These are phyloP conservation scores for Incurvaria masculella DNA, from an alignment of 2,888 invertebrate genomes.

Conservation along the genomic window DNA sequence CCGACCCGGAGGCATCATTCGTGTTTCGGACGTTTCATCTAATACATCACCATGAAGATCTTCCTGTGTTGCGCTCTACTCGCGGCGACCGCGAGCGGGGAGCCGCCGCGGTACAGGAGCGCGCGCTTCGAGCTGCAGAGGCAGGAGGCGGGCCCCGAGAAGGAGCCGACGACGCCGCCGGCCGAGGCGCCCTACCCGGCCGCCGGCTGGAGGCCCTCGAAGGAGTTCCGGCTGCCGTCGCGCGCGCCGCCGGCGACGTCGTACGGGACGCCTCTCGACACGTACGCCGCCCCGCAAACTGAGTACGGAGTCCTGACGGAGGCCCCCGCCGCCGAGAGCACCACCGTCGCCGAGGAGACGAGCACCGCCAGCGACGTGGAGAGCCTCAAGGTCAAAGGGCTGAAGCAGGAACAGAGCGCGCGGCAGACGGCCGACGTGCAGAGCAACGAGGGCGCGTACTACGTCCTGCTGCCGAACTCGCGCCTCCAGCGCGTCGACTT, in stretches of 20 bases:
- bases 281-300: constrained; percentile 34
- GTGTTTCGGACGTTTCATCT: constrained; percentile 24
- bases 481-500: constrained; percentile 62
- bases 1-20: constrained; percentile 38
- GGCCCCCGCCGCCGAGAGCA: constrained; percentile 4
- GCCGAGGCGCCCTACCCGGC: constrained; percentile 37
- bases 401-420: constrained; percentile 19
- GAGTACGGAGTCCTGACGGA: constrained; percentile 33
- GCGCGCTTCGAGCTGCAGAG: constrained; percentile 29
- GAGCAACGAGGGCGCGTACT: constrained; percentile 55
- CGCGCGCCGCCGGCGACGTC: constrained; percentile 35
- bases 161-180: constrained; percentile 22
- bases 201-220: constrained; percentile 36
- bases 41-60: constrained; percentile 35
- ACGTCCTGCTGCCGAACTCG: constrained; percentile 61
- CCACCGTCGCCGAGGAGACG: constrained; percentile 17
- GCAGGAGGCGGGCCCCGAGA: constrained; percentile 25
- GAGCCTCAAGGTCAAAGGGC: constrained; percentile 22
- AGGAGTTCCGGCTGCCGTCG: constrained; percentile 36
- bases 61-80: constrained; percentile 34
- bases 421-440: constrained; percentile 27
- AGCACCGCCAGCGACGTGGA: constrained; percentile 27
- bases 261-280: constrained; percentile 38
- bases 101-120: constrained; percentile 33
- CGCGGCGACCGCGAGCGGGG: constrained; percentile 32